These are phyloP conservation scores for Sebastolobus altivelis DNA, from an alignment of 2,797 vertebrate genomes.

Conservation along the genomic window DNA sequence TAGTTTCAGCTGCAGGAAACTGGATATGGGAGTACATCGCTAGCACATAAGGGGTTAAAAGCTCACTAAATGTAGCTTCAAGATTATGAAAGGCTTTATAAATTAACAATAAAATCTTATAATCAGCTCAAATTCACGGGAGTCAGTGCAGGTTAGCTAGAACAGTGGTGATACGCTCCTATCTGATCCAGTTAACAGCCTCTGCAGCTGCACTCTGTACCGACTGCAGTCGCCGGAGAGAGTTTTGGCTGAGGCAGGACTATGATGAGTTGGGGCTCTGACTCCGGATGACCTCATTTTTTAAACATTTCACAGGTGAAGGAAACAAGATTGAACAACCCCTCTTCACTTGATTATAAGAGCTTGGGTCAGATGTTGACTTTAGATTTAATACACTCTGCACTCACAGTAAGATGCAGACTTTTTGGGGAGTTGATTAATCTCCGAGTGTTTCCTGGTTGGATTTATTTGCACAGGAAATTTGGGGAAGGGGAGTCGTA, in stretches of 20 bases:
- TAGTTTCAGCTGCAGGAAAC: slow-evolving; percentile 10
- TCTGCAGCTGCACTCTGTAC: slow-evolving; percentile 7
- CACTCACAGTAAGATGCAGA: slow-evolving; percentile 4
- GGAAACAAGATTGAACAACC: slow-evolving; percentile 39
- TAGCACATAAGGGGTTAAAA: not conserved
- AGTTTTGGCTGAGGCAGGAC: slow-evolving; percentile 19
- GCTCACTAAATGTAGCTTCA: slow-evolving; percentile 1
- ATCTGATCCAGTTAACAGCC: slow-evolving; percentile 33
- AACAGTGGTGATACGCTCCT: not conserved
- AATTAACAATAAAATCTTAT: not conserved
- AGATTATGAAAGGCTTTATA: slow-evolving; percentile 1
- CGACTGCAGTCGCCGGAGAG: not conserved
- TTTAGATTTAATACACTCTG: slow-evolving; percentile 40
- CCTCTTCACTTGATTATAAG: slow-evolving; percentile 58
- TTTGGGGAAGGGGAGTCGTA: not conserved
- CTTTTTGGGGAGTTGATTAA: slow-evolving; percentile 32
- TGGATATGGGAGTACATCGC: not conserved
- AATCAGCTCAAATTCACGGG: not conserved
- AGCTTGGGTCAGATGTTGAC: slow-evolving; percentile 36
- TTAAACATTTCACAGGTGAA: slow-evolving; percentile 35
- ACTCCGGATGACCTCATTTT: slow-evolving; percentile 48
- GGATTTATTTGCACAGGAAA: slow-evolving; percentile 18
- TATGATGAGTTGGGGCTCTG: slow-evolving; percentile 15
- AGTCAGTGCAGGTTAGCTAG: slow-evolving; percentile 1
- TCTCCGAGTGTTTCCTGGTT: slow-evolving; percentile 36